phyloP scores from a whole-genome alignment of 2,888 invertebrate genomes.

The Lysandra bellargus region DNA sequence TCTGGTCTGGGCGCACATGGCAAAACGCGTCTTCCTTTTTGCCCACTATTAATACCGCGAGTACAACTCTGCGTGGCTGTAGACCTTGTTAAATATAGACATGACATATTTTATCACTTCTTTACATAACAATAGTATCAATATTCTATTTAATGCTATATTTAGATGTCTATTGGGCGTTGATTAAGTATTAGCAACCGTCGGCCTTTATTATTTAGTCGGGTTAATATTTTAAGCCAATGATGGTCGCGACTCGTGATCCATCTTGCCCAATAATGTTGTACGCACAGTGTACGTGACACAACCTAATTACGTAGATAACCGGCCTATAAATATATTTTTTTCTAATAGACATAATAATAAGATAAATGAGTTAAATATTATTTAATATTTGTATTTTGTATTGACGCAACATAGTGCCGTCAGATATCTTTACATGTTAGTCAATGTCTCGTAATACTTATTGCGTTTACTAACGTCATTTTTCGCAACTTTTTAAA shows the following conservation, averaged over 20 bases:
- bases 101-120: conserved; percentile 9
- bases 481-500: neutral
- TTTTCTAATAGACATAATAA: too few relatives aligned
- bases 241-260: too few relatives aligned
- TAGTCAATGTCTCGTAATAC: neutral
- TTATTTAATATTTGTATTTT: neutral
- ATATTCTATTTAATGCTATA: neutral
- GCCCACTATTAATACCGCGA: conserved; percentile 45
- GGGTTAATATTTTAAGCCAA: neutral
- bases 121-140: neutral
- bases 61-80: conserved; percentile 42
- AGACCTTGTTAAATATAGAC: conserved; percentile 24
- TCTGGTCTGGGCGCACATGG: conserved; percentile 32
- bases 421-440: neutral
- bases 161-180: too few relatives aligned
- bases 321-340: too few relatives aligned
- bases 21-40: conserved; percentile 39
- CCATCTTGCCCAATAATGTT: neutral
- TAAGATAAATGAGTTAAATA: too few relatives aligned
- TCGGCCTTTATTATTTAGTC: neutral
- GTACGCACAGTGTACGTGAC: too few relatives aligned
- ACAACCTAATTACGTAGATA: neutral
- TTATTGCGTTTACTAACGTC: neutral
- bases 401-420: neutral
- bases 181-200: neutral